Percentiles rank a stretch among this genome's conserved stretches.
Evolutionary conservation across 2,797 vertebrate genomes (phyloP).

Genomic region (Acipenser oxyrinchus): DNA sequence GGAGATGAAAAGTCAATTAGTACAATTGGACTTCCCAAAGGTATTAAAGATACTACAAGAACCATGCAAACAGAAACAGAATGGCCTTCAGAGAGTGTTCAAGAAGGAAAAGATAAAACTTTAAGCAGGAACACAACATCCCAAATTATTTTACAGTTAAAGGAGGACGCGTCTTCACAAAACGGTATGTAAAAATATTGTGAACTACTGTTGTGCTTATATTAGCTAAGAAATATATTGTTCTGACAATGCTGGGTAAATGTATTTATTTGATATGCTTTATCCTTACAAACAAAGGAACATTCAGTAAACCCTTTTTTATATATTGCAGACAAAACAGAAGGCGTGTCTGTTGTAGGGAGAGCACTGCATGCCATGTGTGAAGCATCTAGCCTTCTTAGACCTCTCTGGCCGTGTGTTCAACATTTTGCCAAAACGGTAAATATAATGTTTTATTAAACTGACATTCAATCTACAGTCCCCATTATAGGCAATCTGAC

Average conservation of each 20-base stretch:
- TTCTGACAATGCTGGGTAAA: no score
- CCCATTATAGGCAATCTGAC: no score
- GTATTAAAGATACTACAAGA: neutral
- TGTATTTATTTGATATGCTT: no score
- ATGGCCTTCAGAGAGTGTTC: neutral
- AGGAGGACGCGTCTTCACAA: neutral
- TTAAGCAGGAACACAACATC: neutral
- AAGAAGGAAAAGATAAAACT: neutral
- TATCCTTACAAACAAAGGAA: no score
- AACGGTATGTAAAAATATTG: conserved; percentile 1
- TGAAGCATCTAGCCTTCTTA: neutral
- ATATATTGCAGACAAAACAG: neutral
- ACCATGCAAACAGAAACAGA: no score
- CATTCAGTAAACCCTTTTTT: neutral
- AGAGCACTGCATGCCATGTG: neutral
- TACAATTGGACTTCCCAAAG: neutral
- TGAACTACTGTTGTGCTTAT: no score
- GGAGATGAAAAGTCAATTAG: neutral
- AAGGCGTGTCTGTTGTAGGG: neutral
- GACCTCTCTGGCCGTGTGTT: neutral
- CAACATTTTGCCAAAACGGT: neutral
- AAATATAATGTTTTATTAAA: neutral
- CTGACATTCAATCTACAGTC: no score
- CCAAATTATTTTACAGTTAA: neutral
- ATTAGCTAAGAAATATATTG: no score